Evolutionary conservation across 64 coral and sea anemone species (phyloP).

Genomic region (Dendronephthya gigantea): DNA sequence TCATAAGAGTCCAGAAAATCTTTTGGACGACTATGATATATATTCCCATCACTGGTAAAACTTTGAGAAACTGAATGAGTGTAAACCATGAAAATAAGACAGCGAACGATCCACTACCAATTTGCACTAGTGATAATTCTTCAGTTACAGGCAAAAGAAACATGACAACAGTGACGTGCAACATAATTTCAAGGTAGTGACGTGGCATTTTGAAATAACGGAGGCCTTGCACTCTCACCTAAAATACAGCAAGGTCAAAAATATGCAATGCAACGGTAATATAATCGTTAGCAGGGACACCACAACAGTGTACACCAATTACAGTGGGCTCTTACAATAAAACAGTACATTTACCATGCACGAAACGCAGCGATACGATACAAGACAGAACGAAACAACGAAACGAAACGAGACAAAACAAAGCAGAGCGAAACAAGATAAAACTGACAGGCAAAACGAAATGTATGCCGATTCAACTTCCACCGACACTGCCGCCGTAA

Average conservation of each 20-base stretch:
- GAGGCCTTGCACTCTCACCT: neutral
- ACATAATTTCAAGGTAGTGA: neutral
- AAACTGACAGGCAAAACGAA: no score
- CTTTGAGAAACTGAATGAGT: neutral
- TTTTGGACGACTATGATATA: neutral
- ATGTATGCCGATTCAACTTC: no score
- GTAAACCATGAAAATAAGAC: neutral
- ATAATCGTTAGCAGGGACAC: no score
- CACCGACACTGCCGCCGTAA: no score
- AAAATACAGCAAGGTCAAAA: neutral
- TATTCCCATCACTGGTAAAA: neutral
- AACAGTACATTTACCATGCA: no score
- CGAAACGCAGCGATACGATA: no score
- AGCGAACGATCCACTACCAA: neutral
- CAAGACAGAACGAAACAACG: no score
- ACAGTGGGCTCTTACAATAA: neutral
- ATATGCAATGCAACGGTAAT: no score
- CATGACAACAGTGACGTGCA: neutral
- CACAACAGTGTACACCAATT: no score
- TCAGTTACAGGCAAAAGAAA: neutral
- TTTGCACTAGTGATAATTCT: neutral
- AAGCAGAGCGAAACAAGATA: no score
- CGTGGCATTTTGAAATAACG: neutral
- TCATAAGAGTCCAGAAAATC: conserved; percentile 1
- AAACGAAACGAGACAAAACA: no score